These are phyloP conservation scores for Noctua janthe DNA, from an alignment of 2,888 invertebrate species.

Conservation along the genomic window DNA sequence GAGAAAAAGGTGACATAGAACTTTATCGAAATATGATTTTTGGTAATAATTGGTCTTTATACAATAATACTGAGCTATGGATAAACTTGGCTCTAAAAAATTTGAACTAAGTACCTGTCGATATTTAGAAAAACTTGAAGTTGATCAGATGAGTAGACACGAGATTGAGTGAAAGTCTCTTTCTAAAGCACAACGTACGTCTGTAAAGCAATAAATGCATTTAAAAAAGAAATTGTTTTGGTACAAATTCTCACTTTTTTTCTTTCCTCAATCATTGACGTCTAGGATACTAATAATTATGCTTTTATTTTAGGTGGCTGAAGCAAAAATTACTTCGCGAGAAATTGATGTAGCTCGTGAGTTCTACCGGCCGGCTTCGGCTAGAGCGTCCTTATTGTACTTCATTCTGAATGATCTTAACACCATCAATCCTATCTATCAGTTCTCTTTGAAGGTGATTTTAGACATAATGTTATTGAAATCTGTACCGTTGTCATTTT, in stretches of 20 bases:
- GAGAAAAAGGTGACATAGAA: slow-evolving; percentile 93
- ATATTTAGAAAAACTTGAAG: not conserved
- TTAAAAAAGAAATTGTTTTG: not conserved
- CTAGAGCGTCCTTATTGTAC: slow-evolving; percentile 97
- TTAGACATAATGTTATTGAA: not conserved
- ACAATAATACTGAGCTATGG: not conserved
- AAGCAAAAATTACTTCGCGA: slow-evolving; percentile 97
- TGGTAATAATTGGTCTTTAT: not conserved
- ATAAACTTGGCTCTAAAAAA: not conserved
- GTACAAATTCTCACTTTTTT: not conserved
- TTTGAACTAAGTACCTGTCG: not conserved
- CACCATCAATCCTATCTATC: slow-evolving; percentile 99
- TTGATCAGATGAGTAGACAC: not conserved
- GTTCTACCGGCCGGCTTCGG: slow-evolving; percentile 96
- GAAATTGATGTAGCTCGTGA: slow-evolving; percentile 98
- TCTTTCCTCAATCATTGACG: too few relatives aligned
- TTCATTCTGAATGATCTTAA: slow-evolving; percentile 98
- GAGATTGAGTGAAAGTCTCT: not conserved
- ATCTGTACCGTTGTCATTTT: not conserved
- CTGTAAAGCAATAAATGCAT: not conserved
- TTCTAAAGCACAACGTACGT: not conserved
- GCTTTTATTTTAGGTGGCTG: slow-evolving; percentile 90
- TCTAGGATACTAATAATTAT: not conserved
- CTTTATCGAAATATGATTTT: not conserved
- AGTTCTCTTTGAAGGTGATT: slow-evolving; percentile 97